These are phyloP conservation scores for Heterotilapia buettikoferi DNA, from an alignment of 2,113 vertebrate genomes.

Conservation along the genomic window DNA sequence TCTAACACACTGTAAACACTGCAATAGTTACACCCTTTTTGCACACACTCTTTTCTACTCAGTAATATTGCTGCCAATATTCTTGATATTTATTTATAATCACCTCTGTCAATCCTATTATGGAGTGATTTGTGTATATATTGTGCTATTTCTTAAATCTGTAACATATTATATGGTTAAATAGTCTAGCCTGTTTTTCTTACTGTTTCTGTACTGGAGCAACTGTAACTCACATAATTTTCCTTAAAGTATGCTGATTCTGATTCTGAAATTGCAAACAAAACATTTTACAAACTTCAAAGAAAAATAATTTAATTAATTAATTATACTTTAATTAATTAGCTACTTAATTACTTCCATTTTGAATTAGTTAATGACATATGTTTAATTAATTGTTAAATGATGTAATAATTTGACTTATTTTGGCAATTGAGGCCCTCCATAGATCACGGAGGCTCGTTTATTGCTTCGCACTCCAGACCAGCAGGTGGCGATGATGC, in stretches of 20 bases:
- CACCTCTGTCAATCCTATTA: not conserved
- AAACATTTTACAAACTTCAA: not conserved
- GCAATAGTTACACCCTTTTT: not conserved
- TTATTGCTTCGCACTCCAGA: not conserved
- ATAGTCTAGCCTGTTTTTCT: not conserved
- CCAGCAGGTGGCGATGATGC: not conserved
- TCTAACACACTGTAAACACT: not conserved
- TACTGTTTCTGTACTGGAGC: not conserved
- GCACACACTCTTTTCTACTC: not conserved
- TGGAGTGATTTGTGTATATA: not conserved
- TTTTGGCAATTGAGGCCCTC: accelerated
- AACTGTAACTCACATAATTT: accelerated
- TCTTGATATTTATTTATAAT: not conserved
- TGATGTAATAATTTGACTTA: not conserved
- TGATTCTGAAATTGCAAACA: not conserved
- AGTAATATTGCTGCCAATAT: not conserved
- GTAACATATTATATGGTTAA: not conserved
- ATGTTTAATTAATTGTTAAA: accelerated
- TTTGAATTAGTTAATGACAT: not conserved
- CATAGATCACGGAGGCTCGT: accelerated
- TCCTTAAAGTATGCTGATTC: not conserved
- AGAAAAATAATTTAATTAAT: not conserved
- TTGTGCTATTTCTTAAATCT: not conserved
- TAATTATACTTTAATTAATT: not conserved
- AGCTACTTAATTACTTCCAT: not conserved